Base-by-base conservation (phyloP, 2,888 invertebrate genomes). In the Sussaba pulchella region DNA sequence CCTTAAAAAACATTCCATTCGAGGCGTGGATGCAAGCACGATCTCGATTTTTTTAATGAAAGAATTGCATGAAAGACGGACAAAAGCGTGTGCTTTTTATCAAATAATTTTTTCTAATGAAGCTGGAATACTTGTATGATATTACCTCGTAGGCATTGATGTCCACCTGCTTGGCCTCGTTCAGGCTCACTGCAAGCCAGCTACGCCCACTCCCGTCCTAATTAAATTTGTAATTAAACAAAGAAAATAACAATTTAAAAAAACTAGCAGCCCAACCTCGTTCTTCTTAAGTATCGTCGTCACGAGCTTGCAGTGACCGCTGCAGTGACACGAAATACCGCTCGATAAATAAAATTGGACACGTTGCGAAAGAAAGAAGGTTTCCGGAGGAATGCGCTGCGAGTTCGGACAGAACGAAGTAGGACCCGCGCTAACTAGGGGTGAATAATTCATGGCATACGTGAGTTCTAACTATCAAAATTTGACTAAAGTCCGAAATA, bases 1-100 rank as follows among this genome's bases (percentile, higher is more conserved):
- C n/a, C n/a, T n/a, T n/a, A n/a, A n/a, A 61, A 84, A 84, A 80
- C 78, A 82, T 85, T 83, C 79, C 77, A 19, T 71, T 14, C 57
- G 67, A 69, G 74, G 79, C 66, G 79, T 70, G 75, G 64, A 61
- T 66, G 52, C 66, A 73, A n/a, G n/a, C n/a, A n/a, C 63, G 76
- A 72, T 71, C 63, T 57, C 63, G 39, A 80, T 72, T 43, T 63
- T n/a, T n/a, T n/a, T n/a, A n/a, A n/a, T n/a, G n/a, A n/a, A n/a
- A n/a, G n/a, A n/a, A n/a, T n/a, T n/a, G n/a, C n/a, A n/a, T n/a
- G n/a, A n/a, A n/a, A n/a, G n/a, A n/a, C n/a, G n/a, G n/a, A n/a
- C n/a, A n/a, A n/a, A n/a, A n/a, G n/a, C n/a, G n/a, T n/a, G n/a
- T n/a, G n/a, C n/a, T n/a, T n/a, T n/a, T n/a, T n/a, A n/a, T n/a